A percentile compares a stretch with the other conserved stretches of the same genome.
Conservation (phyloP, 2,888 invertebrate genomes). For the Apamea monoglypha region DNA sequence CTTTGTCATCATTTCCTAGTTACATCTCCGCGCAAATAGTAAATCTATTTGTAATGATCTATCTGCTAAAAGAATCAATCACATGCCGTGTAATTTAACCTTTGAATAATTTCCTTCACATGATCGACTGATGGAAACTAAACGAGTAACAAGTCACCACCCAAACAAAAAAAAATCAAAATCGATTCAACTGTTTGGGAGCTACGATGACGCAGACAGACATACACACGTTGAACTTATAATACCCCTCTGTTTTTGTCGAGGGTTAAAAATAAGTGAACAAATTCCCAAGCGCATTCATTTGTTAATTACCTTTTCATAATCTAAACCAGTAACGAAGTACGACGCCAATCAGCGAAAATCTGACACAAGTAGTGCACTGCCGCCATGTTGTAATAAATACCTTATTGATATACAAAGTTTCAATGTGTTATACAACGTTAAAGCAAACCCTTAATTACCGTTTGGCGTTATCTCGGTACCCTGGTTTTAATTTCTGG, state of each 20-base stretch:
- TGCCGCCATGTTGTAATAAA: constrained; percentile 45
- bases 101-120: background rate
- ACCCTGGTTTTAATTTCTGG: constrained; percentile 51
- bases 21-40: background rate
- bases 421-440: constrained; percentile 48
- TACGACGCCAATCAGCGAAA: constrained; percentile 7
- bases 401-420: constrained; percentile 48
- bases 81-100: background rate
- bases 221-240: too few relatives aligned
- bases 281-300: background rate
- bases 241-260: too few relatives aligned
- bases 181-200: too few relatives aligned
- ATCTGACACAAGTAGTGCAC: constrained; percentile 41
- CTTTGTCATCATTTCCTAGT: constrained; percentile 20
- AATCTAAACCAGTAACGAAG: background rate
- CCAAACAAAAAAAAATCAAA: too few relatives aligned
- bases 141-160: background rate
- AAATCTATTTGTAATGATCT: constrained; percentile 15
- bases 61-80: background rate
- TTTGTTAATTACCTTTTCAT: constrained; percentile 11
- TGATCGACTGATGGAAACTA: background rate
- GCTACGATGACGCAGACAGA: too few relatives aligned
- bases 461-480: constrained; percentile 54
- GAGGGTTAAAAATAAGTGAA: background rate
- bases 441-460: constrained; percentile 59